Evolutionary conservation across 2,888 invertebrate genomes (phyloP), one percentile per base, ranked within the genome.

Genomic region (Volucella zonaria): DNA sequence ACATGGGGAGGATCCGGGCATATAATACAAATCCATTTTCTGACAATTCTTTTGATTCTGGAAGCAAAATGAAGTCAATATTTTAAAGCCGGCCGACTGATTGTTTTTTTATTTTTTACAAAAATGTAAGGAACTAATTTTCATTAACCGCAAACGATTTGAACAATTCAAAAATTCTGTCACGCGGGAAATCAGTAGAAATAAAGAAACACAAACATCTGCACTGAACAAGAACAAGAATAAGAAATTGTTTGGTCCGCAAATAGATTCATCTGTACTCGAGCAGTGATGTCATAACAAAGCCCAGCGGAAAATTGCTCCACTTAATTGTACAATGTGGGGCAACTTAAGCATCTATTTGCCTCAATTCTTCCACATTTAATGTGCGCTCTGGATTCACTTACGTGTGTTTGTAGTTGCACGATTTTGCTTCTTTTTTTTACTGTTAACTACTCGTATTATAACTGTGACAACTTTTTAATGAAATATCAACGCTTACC

Each of bases 1-100:
- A 92, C 95, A 95, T 64, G 95, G 95, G 0, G 94, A 91, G 79
- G 95, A 95, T 88, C 93, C 94, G 40, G 93, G 93, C 78, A 93
- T 88, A 89, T 94, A 94, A 91, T 95, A 95, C 80, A 95, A 93
- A 91, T 95, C 95, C 90, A 95, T 92, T 23, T 83, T 45, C 40
- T 47, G 6, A 43, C 3, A 14, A 40, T 40, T 40, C 0, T 47
- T 78, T 76, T 71, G 45, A 14, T 15, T 67, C 77, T 64, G 45
- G 31, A 80, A 64, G 49, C 18, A 68, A 14, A 59, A 42, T 47
- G 12, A 67, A 74, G 23, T 23, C 2, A 23, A 31, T 6, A 6
- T 31, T 31, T 31, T 31, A 31, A 6, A 31, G 6, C 31, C 6
- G 31, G 31, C 6, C 4, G 6, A 23, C 23, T 23, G 23, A 23